Base-by-base conservation (phyloP, 2,888 invertebrate species). In the Archaeoteleia sp. region DNA sequence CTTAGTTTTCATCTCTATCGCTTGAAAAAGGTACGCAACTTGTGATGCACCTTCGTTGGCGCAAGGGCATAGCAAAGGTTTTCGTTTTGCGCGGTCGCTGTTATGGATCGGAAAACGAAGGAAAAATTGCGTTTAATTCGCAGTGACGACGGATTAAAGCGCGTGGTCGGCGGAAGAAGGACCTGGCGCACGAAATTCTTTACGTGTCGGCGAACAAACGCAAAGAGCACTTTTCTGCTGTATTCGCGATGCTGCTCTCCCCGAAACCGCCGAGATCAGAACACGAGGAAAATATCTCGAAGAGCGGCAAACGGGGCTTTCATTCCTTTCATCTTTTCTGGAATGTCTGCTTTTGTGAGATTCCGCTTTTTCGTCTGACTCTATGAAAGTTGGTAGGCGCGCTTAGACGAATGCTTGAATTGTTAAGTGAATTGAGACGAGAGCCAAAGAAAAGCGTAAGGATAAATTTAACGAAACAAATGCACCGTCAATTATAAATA, bases 171-270 rank as follows among this genome's bases (percentile, higher is more conserved):
- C 20, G 34, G 43, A 2, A 17, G 17, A 23, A 40, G 14, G 23
- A 17, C 10, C 40, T 6, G 17, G 57, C 45, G 49, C 57, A 42
- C 48, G 39, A 65, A 62, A 69, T 60, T 67, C 53, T 66, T 67
- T 37, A 58, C 40, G 58, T 48, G 39, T 58, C 48, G 39, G 39
- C 23, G 29, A 49, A 25, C 39, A 58, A 58, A 49, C 12, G 48
- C 48, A 60, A 60, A 51, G 34, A 25, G 25, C 40, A 23, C 13
- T 17, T 53, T 42, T 53, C 13, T 1, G 9, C 17, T 45, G 4
- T 20, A 20, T 20, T 20, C 20, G 3, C 20, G 20, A 2, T 20
- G 20, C 20, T 20, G 2, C 17, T 4, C 2, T 15, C 8, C 4
- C 29, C 15, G 25, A 15, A 20, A 46, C 37, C 37, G 9, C 17